Evolutionary conservation across 1,140 invertebrate species (phyloP).

Genomic region (Drosophila auraria): DNA sequence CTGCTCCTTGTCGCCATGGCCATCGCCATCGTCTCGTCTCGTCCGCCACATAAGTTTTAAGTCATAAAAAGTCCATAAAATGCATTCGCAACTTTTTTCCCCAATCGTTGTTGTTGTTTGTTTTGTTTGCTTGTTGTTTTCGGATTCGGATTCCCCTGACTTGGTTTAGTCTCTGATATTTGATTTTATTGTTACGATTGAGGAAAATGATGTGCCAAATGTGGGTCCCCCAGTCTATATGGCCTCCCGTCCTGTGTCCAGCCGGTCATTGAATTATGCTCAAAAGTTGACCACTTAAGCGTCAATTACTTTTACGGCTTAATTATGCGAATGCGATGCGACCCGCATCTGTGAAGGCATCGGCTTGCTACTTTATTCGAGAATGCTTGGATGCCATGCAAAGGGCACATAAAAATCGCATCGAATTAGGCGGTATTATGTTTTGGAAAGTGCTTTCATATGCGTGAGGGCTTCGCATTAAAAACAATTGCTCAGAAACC

Average conservation of each 20-base stretch:
- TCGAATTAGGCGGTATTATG: conserved; percentile 32
- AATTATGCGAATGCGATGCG: conserved; percentile 65
- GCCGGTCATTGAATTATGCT: conserved; percentile 65
- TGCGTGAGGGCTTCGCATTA: conserved; percentile 63
- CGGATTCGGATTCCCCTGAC: conserved; percentile 12
- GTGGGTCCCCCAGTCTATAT: conserved; percentile 23
- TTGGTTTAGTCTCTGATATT: conserved; percentile 57
- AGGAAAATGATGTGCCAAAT: conserved; percentile 78
- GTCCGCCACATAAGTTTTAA: conserved; percentile 76
- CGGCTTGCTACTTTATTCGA: conserved; percentile 19
- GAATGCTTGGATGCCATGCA: conserved; percentile 59
- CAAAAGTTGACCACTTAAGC: conserved; percentile 73
- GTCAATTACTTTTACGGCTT: conserved; percentile 78
- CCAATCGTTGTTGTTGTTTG: conserved; percentile 15
- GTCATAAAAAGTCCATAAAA: conserved; percentile 83
- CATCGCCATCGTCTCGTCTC: conserved; percentile 23
- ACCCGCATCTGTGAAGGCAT: conserved; percentile 52
- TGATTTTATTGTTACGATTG: conserved; percentile 80
- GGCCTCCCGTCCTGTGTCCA: conserved; percentile 8
- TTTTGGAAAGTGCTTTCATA: not conserved
- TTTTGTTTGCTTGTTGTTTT: conserved; percentile 39
- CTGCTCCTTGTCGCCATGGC: conserved; percentile 31
- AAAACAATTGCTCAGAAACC: conserved; percentile 34
- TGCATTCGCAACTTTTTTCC: conserved; percentile 72
- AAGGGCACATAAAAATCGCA: conserved; percentile 67